phyloP scores from a whole-genome alignment of 2,113 vertebrate species.

The Gila orcuttii region DNA sequence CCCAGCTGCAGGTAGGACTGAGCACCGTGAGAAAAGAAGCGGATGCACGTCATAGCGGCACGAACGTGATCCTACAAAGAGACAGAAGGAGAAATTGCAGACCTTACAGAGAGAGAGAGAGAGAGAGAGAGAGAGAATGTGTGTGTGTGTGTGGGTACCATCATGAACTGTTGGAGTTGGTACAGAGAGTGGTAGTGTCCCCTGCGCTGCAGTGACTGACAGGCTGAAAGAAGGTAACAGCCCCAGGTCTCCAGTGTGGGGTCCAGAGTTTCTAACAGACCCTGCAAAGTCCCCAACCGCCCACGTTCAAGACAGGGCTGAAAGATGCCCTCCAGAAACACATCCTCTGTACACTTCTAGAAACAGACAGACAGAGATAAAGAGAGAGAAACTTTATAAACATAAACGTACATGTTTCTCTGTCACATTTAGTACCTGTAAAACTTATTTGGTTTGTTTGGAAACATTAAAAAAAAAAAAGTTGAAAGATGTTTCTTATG shows the following conservation, averaged over 20 bases:
- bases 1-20: slow-evolving; percentile 88
- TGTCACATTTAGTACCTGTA: neutral
- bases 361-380: neutral
- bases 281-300: slow-evolving; percentile 84
- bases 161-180: slow-evolving; percentile 97
- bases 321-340: slow-evolving; percentile 93
- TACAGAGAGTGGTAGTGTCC: slow-evolving; percentile 92
- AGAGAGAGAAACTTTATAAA: neutral
- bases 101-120: neutral
- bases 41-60: slow-evolving; percentile 96
- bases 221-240: slow-evolving; percentile 88
- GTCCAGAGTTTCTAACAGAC: slow-evolving; percentile 87
- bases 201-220: slow-evolving; percentile 91
- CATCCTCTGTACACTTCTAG: slow-evolving; percentile 89
- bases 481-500: too few species aligned
- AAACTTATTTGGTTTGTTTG: neutral
- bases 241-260: slow-evolving; percentile 86
- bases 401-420: neutral
- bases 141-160: slow-evolving; percentile 71
- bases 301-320: slow-evolving; percentile 88
- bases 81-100: neutral
- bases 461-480: too few species aligned
- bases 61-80: slow-evolving; percentile 89
- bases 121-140: too few species aligned
- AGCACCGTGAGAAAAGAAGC: slow-evolving; percentile 93